Evolutionary conservation across 1,140 invertebrate genomes (phyloP), one percentile per base, ranked within the genome.

Genomic region (Scaptomyza montana): DNA sequence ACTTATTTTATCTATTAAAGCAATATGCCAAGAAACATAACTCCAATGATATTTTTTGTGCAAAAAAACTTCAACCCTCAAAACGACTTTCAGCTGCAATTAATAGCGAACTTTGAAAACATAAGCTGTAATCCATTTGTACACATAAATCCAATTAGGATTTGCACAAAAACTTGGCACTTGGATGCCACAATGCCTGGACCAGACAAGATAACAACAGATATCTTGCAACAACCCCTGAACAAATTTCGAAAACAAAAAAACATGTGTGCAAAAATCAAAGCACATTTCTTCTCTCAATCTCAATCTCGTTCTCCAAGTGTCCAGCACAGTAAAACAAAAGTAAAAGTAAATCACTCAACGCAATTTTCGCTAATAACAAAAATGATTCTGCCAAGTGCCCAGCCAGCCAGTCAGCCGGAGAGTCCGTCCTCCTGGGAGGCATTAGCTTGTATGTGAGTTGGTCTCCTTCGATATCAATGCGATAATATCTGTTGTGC

Each of bases 131-230:
- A 89, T 89, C 80, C 77, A 80, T 82, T 89, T 74, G 70, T 80
- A 89, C 85, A 89, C 80, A 89, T 89, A 89, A 89, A 89, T 89
- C 85, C 85, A 89, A 89, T 89, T 90, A 89, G 80, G 85, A 89
- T 89, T 89, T 89, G 66, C 64, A 63, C 65, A 39, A 60, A 78
- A 67, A 64, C 78, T 77, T 82, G 79, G 41, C 49, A 43, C 39
- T 64, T 53, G 57, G 56, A 39, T 51, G 60, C 71, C 54, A 54
- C 53, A 30, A 30, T 53, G 85, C 56, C 84, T 89, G 84, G 51
- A 50, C 66, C 36, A 53, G 21, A 56, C 69, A 64, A 64, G 84
- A 89, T 89, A 89, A 80, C 74, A 39, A 25, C 21, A 25, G 21
- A 47, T 49, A 47, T 2, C 13, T 10, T 25, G 9, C 62, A 50